A percentile compares a stretch with the other conserved stretches of the same genome.
phyloP scores from a whole-genome alignment of 2,113 vertebrate genomes.

The Microtus oregoni region DNA sequence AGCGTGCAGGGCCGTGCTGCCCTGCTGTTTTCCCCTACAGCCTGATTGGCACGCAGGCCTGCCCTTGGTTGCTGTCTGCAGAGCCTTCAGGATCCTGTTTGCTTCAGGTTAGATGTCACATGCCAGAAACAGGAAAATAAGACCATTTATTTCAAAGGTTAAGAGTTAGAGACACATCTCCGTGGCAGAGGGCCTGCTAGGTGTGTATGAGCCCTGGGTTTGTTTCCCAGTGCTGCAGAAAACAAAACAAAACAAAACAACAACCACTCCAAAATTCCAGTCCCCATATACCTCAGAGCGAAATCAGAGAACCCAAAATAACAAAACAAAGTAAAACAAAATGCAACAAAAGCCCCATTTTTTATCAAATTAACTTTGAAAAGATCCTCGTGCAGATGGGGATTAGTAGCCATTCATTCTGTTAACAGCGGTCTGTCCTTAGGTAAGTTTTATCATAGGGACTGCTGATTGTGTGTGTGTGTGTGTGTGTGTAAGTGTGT shows the following conservation, averaged over 20 bases:
- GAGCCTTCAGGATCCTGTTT: neutral
- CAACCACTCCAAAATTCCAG: neutral
- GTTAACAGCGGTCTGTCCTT: neutral
- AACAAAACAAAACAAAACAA: neutral
- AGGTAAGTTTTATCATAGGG: neutral
- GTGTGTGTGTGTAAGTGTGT: neutral
- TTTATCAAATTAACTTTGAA: conserved; percentile 12
- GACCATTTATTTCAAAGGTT: neutral
- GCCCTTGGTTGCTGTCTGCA: neutral
- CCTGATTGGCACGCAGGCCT: neutral
- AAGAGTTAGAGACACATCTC: neutral
- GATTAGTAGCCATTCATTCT: neutral
- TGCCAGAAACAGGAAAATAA: conserved; percentile 11
- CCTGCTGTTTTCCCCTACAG: neutral
- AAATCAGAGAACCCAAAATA: neutral
- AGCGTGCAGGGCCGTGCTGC: neutral
- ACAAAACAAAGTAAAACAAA: neutral
- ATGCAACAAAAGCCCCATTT: neutral
- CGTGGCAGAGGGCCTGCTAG: neutral
- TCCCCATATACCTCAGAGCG: neutral
- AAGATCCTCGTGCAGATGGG: neutral
- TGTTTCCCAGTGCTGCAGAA: neutral
- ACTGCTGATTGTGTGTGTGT: neutral
- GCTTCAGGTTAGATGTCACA: neutral
- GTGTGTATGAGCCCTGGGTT: neutral